A percentile compares a stretch with the other conserved stretches of the same genome.
These are phyloP conservation scores for Psilanteris sp. DNA, from an alignment of 1,140 invertebrate species.

Conservation along the genomic window DNA sequence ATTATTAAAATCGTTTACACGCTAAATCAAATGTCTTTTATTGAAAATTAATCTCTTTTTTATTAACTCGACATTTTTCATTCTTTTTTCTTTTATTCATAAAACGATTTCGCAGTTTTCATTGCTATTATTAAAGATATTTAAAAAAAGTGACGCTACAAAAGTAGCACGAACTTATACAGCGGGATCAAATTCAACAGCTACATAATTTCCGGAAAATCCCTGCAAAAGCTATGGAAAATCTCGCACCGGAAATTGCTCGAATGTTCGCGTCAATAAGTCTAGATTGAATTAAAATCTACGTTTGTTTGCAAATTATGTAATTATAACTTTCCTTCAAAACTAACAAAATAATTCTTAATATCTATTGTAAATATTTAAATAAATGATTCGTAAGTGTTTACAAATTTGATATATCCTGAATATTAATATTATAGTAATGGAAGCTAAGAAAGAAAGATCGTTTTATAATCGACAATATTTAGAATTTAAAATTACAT, in stretches of 20 bases:
- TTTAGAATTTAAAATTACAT: no score
- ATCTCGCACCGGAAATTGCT: slow-evolving; percentile 37
- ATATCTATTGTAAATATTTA: no score
- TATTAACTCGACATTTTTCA: background rate
- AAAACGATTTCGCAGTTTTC: no score
- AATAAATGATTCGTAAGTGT: no score
- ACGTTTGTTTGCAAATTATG: slow-evolving; percentile 9
- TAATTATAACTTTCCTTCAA: no score
- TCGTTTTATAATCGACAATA: no score
- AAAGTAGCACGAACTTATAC: slow-evolving; percentile 6
- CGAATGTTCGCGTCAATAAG: slow-evolving; percentile 20
- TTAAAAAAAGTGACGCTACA: background rate
- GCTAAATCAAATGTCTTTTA: slow-evolving; percentile 1
- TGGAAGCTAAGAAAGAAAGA: no score
- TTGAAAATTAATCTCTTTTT: no score
- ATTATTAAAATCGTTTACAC: background rate
- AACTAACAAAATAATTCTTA: no score
- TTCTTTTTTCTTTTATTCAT: no score
- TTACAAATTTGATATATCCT: no score
- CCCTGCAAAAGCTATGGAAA: slow-evolving; percentile 1
- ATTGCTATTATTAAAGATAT: background rate
- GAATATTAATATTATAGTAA: no score
- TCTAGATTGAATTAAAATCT: slow-evolving; percentile 22
- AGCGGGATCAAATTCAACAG: slow-evolving; percentile 34
- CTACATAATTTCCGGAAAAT: slow-evolving; percentile 45